Conservation (phyloP, 2,888 invertebrate genomes). For the Prenolepis imparis region DNA sequence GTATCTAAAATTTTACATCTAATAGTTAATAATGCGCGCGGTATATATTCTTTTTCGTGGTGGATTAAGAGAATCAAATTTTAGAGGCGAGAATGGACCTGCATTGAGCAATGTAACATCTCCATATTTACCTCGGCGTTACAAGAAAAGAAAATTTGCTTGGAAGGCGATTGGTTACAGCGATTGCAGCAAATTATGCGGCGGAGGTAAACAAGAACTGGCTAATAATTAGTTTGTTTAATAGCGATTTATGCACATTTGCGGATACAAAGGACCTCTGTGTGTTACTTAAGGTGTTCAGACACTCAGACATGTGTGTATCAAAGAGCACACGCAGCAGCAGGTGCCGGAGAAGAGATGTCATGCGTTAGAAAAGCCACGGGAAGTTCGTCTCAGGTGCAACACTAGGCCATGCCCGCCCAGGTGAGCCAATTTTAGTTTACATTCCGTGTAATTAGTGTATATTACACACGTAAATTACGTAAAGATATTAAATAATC, state of each 20-base stretch:
- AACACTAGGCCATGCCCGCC: constrained; percentile 93
- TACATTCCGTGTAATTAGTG: neutral
- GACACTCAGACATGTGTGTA: constrained; percentile 91
- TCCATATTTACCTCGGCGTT: constrained; percentile 69
- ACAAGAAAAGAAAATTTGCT: constrained; percentile 87
- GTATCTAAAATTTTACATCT: neutral
- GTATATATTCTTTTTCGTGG: neutral
- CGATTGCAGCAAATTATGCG: constrained; percentile 93
- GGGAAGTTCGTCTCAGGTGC: constrained; percentile 88
- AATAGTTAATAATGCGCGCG: neutral
- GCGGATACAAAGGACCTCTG: neutral
- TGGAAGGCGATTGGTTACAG: constrained; percentile 94
- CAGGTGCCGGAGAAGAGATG: constrained; percentile 89
- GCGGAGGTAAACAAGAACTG: constrained; percentile 88
- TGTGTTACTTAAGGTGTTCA: constrained; percentile 88
- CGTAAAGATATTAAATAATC: neutral
- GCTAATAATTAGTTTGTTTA: neutral
- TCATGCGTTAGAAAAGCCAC: constrained; percentile 88
- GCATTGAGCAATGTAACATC: constrained; percentile 61
- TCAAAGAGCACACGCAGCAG: constrained; percentile 90
- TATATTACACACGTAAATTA: neutral
- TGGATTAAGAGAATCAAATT: constrained; percentile 9
- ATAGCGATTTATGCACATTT: neutral
- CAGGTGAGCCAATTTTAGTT: constrained; percentile 83
- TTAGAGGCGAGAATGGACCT: constrained; percentile 57